Base-by-base conservation (phyloP, 2,888 invertebrate species). In the Mythimna albipuncta region DNA sequence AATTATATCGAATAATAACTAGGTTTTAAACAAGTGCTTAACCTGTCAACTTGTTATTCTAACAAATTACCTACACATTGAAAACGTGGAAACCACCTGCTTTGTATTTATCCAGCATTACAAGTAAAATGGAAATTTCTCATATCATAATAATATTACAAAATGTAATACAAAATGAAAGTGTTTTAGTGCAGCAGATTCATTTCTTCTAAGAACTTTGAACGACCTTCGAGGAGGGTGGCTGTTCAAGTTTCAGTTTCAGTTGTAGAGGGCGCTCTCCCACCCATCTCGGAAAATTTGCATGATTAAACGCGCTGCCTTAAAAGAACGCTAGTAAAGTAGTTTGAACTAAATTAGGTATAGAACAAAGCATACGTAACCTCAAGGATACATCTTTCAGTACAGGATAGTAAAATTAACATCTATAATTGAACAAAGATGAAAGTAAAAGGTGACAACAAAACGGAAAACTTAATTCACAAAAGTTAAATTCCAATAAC, bases 191-290 rank as follows among this genome's bases (percentile, higher is more conserved):
- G 90, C 89, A 92, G 91, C 90, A 91, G 91, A 95, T 95, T 95
- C 93, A 92, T 93, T 94, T 92, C 93, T 92, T 91, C 91, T 90
- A 90, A 92, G 93, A 96, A 96, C 91, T 95, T 91, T 91, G 91
- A 94, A 94, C 95, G 96, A 96, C 95, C 96, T 96, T 95, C 95
- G 79, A 81, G 93, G 90, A 87, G 92, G 91, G 91, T 91, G 93
- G 92, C 87, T 89, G 90, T 90, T 88, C 89, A 90, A 93, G 93
- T 94, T 94, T 94, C 93, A 94, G 94, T 94, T 94, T 93, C 93
- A 92, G 91, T 91, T 86, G 91, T 89, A 90, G 89, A 90, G 89
- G 84, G 88, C 90, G 89, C 92, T 78, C 91, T 88, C 91, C 92
- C 91, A 89, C 92, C 91, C 91, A 89, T 92, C 93, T 93, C 87